These are phyloP conservation scores for Temnopleurus reevesii DNA, from an alignment of 53 echinoderm and acorn worm species.

Conservation along the genomic window DNA sequence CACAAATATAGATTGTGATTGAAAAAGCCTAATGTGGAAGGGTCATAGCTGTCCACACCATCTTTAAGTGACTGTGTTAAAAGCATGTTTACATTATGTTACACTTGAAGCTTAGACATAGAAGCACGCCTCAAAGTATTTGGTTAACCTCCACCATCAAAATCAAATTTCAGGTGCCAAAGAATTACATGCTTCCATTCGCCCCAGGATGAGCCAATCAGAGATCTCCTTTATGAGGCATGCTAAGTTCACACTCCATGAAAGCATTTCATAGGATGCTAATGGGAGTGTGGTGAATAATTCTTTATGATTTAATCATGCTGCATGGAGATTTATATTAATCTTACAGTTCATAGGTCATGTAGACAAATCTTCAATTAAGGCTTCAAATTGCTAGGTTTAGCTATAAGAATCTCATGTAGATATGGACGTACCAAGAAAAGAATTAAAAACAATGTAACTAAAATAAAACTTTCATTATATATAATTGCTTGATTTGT, in stretches of 20 bases:
- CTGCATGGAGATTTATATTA: too few species aligned
- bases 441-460: too few species aligned
- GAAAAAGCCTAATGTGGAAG: neutral
- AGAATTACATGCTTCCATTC: constrained; percentile 43
- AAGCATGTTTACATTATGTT: constrained; percentile 39
- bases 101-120: neutral
- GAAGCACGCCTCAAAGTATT: neutral
- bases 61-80: neutral
- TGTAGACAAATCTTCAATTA: too few species aligned
- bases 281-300: too few species aligned
- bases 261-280: neutral
- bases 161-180: constrained; percentile 39
- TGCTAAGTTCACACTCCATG: neutral
- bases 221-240: neutral
- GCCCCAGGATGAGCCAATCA: neutral
- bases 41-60: neutral
- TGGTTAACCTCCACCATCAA: constrained; percentile 33
- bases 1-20: neutral
- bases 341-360: too few species aligned
- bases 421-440: too few species aligned
- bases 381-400: too few species aligned
- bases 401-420: too few species aligned
- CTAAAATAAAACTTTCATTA: too few species aligned
- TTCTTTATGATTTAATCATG: too few species aligned
- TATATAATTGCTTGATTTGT: too few species aligned